Evolutionary conservation across 1,140 invertebrate genomes (phyloP).

Genomic region (Neodiprion pinetum): DNA sequence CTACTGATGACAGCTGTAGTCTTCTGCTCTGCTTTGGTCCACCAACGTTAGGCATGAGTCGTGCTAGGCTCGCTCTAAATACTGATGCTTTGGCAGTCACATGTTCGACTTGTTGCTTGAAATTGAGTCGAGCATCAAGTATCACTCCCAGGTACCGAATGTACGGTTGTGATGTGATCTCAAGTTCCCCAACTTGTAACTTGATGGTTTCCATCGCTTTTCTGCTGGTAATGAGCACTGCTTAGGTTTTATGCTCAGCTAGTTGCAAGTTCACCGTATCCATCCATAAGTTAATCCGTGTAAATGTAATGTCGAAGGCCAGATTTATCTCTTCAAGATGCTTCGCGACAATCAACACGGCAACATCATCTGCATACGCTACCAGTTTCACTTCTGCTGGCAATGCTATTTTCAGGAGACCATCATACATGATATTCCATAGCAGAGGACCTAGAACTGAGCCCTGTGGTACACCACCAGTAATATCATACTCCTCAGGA

Average conservation of each 20-base stretch:
- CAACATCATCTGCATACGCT: no score
- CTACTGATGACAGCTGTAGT: conserved; percentile 18
- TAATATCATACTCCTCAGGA: no score
- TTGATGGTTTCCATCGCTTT: neutral
- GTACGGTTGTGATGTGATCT: no score
- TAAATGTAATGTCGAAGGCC: no score
- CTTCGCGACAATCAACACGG: no score
- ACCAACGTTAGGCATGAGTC: neutral
- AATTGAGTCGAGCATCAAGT: conserved; percentile 22
- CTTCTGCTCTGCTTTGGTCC: conserved; percentile 14
- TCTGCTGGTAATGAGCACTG: conserved; percentile 20
- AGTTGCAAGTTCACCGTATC: conserved; percentile 14
- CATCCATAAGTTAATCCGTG: conserved; percentile 14
- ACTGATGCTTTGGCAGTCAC: conserved; percentile 20
- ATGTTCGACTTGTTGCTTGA: conserved; percentile 17
- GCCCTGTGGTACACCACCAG: no score
- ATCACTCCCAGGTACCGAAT: conserved; percentile 11
- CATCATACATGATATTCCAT: no score
- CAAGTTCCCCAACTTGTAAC: no score
- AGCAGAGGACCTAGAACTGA: no score
- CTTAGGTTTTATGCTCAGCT: neutral
- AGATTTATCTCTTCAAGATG: no score
- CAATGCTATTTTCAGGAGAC: no score
- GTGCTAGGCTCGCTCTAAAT: conserved; percentile 5
- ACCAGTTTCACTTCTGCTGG: no score